phyloP scores from a whole-genome alignment of 2,113 vertebrate genomes.

The Columbina picui region DNA sequence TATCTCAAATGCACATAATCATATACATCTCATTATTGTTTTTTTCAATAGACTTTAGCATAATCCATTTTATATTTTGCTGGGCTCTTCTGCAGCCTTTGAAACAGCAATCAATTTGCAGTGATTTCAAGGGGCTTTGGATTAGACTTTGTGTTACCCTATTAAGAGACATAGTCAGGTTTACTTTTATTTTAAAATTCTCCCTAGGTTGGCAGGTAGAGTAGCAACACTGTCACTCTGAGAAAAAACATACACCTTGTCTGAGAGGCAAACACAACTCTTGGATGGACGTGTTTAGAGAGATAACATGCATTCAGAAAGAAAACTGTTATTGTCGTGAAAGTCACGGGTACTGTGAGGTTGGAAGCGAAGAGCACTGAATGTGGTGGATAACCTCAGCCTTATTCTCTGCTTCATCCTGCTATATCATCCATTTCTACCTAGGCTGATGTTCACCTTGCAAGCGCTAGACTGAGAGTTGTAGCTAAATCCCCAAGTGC shows the following conservation, averaged over 20 bases:
- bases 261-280: background rate
- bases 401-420: background rate
- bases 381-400: background rate
- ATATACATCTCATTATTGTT: background rate
- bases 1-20: background rate
- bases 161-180: background rate
- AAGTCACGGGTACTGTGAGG: background rate
- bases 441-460: background rate
- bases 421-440: background rate
- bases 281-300: background rate
- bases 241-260: background rate
- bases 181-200: background rate
- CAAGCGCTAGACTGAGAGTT: background rate
- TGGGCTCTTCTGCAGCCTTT: background rate
- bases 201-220: background rate
- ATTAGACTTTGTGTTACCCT: background rate
- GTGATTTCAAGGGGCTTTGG: background rate
- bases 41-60: background rate
- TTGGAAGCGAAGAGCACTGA: background rate
- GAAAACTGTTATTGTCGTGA: background rate
- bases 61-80: background rate
- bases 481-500: background rate
- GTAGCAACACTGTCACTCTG: background rate
- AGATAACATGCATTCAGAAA: background rate
- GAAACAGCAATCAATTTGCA: background rate